Percentiles rank a stretch among this genome's conserved stretches.
phyloP scores from a whole-genome alignment of 2,113 vertebrate genomes.

The Solea senegalensis region DNA sequence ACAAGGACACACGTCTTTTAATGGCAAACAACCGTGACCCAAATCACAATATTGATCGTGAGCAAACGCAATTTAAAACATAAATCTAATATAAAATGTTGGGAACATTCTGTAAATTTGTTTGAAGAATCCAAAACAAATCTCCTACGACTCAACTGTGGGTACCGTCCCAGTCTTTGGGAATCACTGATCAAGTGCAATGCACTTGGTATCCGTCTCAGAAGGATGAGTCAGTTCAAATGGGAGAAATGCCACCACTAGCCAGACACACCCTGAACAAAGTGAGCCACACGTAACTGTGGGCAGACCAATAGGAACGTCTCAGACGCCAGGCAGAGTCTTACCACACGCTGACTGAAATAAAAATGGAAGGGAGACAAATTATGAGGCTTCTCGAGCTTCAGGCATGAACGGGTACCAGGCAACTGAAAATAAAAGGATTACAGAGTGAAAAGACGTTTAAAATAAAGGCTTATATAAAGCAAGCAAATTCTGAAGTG shows the following conservation, averaged over 20 bases:
- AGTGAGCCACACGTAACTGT: slow-evolving; percentile 13
- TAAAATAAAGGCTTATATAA: background rate
- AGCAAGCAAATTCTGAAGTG: background rate
- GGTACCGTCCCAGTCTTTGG: too few species aligned
- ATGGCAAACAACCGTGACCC: too few species aligned
- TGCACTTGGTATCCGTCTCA: background rate
- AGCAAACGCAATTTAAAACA: too few species aligned
- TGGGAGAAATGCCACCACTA: slow-evolving; percentile 8
- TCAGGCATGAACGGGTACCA: background rate
- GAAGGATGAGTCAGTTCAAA: slow-evolving; percentile 16
- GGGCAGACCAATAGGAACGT: slow-evolving; percentile 26
- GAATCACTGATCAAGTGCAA: background rate
- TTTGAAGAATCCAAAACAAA: too few species aligned
- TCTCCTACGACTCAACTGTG: too few species aligned
- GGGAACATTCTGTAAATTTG: too few species aligned
- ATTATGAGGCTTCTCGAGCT: slow-evolving; percentile 6
- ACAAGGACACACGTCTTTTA: too few species aligned
- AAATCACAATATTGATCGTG: too few species aligned
- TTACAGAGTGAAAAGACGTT: background rate
- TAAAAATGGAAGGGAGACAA: slow-evolving; percentile 1
- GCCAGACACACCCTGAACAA: slow-evolving; percentile 62
- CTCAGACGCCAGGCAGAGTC: slow-evolving; percentile 36
- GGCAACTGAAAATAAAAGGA: background rate
- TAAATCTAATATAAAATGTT: too few species aligned
- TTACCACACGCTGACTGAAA: slow-evolving; percentile 35